Evolutionary conservation across 2,888 invertebrate species (phyloP), one percentile per base, ranked within the genome.

Genomic region (Stramonita haemastoma): DNA sequence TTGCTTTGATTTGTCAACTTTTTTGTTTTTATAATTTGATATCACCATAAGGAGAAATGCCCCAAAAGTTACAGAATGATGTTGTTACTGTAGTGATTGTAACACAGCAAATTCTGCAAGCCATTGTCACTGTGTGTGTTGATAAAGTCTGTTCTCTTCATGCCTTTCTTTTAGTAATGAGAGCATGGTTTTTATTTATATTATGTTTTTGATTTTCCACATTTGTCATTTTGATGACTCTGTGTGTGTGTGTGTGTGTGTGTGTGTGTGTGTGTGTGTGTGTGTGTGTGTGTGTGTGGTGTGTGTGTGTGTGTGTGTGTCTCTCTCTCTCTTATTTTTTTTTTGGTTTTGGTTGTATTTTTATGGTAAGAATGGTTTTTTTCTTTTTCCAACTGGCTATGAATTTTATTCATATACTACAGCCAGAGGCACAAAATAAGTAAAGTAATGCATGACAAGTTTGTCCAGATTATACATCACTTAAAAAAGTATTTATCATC

Each of bases 291-390:
- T 4, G 79, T 79, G 79, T 1, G 79, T 79, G 79, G 79, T 34
- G 79, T 34, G 36, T 79, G 79, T 17, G 36, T 79, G 79, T 34
- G 79, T 79, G 36, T 34, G 79, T 79, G 79, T 34, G 79, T 79
- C n/a, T n/a, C n/a, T n/a, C n/a, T 46, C 8, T 46, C n/a, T 22
- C n/a, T n/a, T 73, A 8, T 73, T 22, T 73, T 8, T 70, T 22
- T 73, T 22, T 73, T 8, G 8, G 73, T 73, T 22, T 73, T 22
- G 22, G 73, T 73, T 73, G 73, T 73, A n/a, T 73, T 22, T 73
- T 22, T 73, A 5, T 70, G 70, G 5, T 22, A 73, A 66, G 13
- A 26, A 66, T 60, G 8, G 60, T 60, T 8, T 60, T 8, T 60
- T 8, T 60, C 13, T 60, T 8, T 60, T 8, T 8, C 26, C 26